Conservation (phyloP, 2,797 vertebrate genomes). For the Rhabdomys pumilio region DNA sequence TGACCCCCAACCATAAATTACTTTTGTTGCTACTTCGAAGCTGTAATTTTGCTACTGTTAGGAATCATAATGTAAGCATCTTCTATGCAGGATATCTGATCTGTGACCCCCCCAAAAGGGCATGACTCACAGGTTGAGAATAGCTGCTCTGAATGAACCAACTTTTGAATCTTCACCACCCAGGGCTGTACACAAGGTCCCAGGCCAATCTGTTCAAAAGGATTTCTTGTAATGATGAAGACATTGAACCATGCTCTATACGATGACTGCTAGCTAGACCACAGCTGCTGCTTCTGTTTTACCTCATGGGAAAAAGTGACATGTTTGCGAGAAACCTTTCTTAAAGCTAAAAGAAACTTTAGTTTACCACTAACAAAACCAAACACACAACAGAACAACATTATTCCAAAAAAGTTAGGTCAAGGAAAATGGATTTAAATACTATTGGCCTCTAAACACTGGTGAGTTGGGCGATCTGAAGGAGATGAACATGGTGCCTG, state of each 20-base stretch:
- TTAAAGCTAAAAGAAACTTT: not conserved
- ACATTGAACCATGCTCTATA: rapidly evolving
- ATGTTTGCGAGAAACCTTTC: not conserved
- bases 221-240: not conserved
- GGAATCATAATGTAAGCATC: not conserved
- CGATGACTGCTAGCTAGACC: not conserved
- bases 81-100: not conserved
- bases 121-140: not conserved
- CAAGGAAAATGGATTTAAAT: not conserved
- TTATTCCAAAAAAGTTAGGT: not conserved
- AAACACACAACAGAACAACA: not conserved
- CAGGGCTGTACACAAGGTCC: not conserved
- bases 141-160: not conserved
- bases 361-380: not conserved
- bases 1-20: not conserved
- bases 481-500: not conserved
- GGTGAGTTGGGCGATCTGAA: not conserved
- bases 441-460: not conserved
- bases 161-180: not conserved
- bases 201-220: not conserved
- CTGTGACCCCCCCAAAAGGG: not conserved
- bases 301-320: not conserved
- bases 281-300: not conserved
- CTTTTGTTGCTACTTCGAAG: not conserved
- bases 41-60: not conserved